Evolutionary conservation across 2,797 vertebrate species (phyloP).

Genomic region (Thamnophis elegans): DNA sequence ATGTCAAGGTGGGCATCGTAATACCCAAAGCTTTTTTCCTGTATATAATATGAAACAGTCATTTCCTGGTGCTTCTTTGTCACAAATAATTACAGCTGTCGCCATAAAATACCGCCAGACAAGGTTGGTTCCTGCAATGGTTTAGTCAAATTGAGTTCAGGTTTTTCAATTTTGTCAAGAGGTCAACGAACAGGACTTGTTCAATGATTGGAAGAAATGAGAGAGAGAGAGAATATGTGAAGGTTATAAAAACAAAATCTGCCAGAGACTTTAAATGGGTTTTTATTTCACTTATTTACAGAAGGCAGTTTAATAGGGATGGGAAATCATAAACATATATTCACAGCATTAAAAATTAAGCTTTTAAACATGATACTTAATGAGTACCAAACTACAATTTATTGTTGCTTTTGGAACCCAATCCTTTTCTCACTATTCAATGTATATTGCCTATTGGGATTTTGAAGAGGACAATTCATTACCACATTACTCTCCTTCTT

Average conservation of each 20-base stretch:
- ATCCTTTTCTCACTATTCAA: neutral
- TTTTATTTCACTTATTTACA: neutral
- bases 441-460: neutral
- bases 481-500: neutral
- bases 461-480: neutral
- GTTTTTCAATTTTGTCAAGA: constrained; percentile 32
- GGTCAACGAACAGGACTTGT: neutral
- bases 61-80: constrained; percentile 25
- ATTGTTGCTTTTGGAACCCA: neutral
- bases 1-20: neutral
- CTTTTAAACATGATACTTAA: neutral
- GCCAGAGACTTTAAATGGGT: neutral
- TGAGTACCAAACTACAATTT: neutral
- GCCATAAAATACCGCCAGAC: constrained; percentile 23
- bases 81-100: constrained; percentile 40
- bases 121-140: constrained; percentile 21
- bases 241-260: neutral
- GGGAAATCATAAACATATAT: neutral
- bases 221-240: neutral
- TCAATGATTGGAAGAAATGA: constrained; percentile 2
- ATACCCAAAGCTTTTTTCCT: constrained; percentile 19
- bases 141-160: constrained; percentile 46
- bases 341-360: neutral
- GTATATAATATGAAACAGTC: constrained; percentile 9
- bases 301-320: neutral